Percentiles rank a stretch among this genome's conserved stretches.
Evolutionary conservation across 2,888 invertebrate genomes (phyloP).

Genomic region (Resseliella maxima): DNA sequence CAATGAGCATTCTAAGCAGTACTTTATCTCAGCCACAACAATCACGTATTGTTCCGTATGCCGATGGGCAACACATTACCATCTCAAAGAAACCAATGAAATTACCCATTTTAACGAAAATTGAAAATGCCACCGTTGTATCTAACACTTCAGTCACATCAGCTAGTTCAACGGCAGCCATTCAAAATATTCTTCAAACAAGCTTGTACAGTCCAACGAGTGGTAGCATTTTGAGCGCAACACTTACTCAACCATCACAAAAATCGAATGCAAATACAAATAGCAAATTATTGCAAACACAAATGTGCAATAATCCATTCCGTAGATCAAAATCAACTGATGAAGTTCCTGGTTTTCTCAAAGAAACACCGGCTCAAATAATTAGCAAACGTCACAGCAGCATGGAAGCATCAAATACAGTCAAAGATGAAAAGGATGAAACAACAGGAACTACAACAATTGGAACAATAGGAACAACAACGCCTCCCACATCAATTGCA

Average conservation of each 20-base stretch:
- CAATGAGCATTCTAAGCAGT: conserved; percentile 55
- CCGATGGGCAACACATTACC: conserved; percentile 64
- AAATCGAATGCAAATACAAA: conserved; percentile 69
- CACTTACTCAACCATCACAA: conserved; percentile 65
- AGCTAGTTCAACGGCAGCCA: conserved; percentile 56
- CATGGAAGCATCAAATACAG: conserved; percentile 70
- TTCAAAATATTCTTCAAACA: conserved; percentile 59
- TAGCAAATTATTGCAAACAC: conserved; percentile 72
- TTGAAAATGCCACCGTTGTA: not conserved
- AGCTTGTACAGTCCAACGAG: conserved; percentile 59
- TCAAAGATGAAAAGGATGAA: conserved; percentile 70
- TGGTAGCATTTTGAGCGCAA: conserved; percentile 68
- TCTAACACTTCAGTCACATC: conserved; percentile 41
- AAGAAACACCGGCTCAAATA: conserved; percentile 70
- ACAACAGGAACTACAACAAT: no score
- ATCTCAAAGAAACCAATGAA: conserved; percentile 68
- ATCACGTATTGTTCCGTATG: conserved; percentile 29
- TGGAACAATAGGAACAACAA: conserved; percentile 59
- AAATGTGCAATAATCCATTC: conserved; percentile 70
- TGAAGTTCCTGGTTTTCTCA: conserved; percentile 68
- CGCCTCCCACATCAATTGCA: conserved; percentile 60
- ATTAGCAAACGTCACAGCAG: conserved; percentile 71
- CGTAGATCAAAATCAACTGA: conserved; percentile 72
- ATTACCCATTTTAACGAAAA: conserved; percentile 66
- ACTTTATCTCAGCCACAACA: conserved; percentile 59